These are phyloP conservation scores for Leuciscus waleckii DNA, from an alignment of 2,797 vertebrate species.

Conservation along the genomic window DNA sequence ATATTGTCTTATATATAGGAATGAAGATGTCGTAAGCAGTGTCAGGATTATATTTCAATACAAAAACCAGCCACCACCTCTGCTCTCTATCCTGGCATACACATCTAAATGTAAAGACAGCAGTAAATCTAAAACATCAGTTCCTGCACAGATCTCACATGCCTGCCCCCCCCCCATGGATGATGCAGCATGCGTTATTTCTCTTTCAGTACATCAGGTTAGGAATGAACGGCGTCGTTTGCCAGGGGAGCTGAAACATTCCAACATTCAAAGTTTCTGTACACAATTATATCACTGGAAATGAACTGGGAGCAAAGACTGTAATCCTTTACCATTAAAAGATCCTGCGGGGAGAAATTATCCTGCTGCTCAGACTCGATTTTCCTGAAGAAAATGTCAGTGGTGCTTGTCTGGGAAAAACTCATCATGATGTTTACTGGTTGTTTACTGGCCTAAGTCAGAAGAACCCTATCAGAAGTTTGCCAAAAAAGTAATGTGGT, in stretches of 20 bases:
- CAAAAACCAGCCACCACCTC: slow-evolving; percentile 8
- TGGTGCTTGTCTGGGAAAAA: background rate
- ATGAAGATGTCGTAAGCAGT: background rate
- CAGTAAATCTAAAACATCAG: slow-evolving; percentile 76
- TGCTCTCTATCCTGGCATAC: slow-evolving; percentile 52
- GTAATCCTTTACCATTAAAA: slow-evolving; percentile 21
- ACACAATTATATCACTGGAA: slow-evolving; percentile 27
- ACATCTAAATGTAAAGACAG: slow-evolving; percentile 69
- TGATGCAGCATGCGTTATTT: slow-evolving; percentile 64
- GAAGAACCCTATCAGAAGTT: background rate
- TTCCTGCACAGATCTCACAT: slow-evolving; percentile 70
- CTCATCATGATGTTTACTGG: background rate
- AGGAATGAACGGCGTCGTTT: slow-evolving; percentile 72
- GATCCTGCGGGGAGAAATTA: background rate
- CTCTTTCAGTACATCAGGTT: slow-evolving; percentile 66
- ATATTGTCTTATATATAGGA: background rate
- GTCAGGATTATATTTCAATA: background rate
- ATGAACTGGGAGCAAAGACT: slow-evolving; percentile 17
- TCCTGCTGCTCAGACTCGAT: background rate
- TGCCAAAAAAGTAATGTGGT: background rate
- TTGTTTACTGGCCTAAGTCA: background rate
- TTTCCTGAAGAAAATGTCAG: background rate
- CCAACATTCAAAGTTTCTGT: slow-evolving; percentile 16
- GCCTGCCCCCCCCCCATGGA: slow-evolving; percentile 68
- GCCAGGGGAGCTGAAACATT: slow-evolving; percentile 67